A percentile compares a stretch with the other conserved stretches of the same genome.
Evolutionary conservation across 2,113 vertebrate genomes (phyloP).

Genomic region (Electrona antarctica): DNA sequence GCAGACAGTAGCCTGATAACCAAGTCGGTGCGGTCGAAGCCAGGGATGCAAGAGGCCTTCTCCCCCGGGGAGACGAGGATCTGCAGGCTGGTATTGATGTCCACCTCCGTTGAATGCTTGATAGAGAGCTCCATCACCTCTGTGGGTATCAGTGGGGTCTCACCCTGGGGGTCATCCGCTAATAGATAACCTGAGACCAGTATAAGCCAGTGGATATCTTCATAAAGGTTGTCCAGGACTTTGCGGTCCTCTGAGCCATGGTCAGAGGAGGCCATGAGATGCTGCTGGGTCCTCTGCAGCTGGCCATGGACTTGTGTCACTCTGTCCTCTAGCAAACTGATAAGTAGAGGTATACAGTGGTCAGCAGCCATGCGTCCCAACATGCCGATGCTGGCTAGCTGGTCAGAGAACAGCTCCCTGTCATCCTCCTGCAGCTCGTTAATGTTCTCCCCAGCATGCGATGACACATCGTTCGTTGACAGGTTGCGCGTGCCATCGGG

Average conservation of each 20-base stretch:
- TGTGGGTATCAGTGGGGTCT: constrained; percentile 96
- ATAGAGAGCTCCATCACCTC: constrained; percentile 99
- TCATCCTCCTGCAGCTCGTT: constrained; percentile 98
- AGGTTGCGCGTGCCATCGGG: constrained; percentile 98
- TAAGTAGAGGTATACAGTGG: constrained; percentile 97
- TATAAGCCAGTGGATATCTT: constrained; percentile 99
- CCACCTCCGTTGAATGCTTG: constrained; percentile 96
- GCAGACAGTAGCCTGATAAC: constrained; percentile 95
- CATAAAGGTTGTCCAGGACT: constrained; percentile 95
- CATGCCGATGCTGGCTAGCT: constrained; percentile 95
- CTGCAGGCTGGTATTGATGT: constrained; percentile 98
- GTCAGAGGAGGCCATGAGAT: constrained; percentile 88
- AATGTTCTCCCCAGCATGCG: constrained; percentile 97
- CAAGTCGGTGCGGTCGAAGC: constrained; percentile 96
- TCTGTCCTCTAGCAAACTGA: constrained; percentile 86
- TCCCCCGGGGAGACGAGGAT: constrained; percentile 97
- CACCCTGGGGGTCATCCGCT: constrained; percentile 98
- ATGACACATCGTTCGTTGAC: constrained; percentile 95
- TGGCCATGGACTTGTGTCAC: constrained; percentile 90
- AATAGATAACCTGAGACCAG: constrained; percentile 99
- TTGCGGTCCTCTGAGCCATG: constrained; percentile 86
- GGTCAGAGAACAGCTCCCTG: constrained; percentile 96
- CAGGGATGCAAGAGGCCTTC: constrained; percentile 97
- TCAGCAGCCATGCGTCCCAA: constrained; percentile 94
- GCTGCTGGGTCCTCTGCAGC: constrained; percentile 94